Evolutionary conservation across 2,113 vertebrate genomes (phyloP).

Genomic region (Puffinus mauretanicus): DNA sequence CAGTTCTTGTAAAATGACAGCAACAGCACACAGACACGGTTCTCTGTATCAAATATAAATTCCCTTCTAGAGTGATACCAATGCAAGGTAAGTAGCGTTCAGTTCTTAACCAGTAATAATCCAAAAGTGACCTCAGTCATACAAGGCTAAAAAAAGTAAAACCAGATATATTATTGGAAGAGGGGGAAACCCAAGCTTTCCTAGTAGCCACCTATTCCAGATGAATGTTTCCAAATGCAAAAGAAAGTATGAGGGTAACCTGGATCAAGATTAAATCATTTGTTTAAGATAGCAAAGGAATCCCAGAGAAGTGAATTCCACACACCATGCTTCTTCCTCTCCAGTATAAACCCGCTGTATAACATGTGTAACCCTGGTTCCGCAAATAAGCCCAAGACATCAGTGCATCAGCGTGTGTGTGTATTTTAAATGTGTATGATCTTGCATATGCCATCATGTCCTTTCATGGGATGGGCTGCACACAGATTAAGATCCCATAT

Average conservation of each 20-base stretch:
- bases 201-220: not conserved
- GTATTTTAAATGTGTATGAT: not conserved
- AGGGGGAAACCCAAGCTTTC: not conserved
- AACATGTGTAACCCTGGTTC: not conserved
- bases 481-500: not conserved
- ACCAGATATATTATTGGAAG: not conserved
- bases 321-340: not conserved
- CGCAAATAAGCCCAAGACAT: not conserved
- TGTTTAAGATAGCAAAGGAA: not conserved
- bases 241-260: not conserved
- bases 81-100: not conserved
- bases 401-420: no score
- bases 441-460: rapidly evolving
- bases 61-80: not conserved
- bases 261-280: not conserved
- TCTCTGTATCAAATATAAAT: not conserved
- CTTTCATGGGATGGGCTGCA: not conserved
- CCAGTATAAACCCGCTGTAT: not conserved
- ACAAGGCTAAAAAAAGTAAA: not conserved
- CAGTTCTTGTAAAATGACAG: not conserved
- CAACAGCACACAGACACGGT: not conserved
- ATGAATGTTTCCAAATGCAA: not conserved
- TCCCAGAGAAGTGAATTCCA: not conserved
- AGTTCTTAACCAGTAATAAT: not conserved
- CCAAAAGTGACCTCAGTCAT: not conserved